Base-by-base conservation (phyloP, 2,797 vertebrate genomes). In the Hyperoplus lanceolatus region DNA sequence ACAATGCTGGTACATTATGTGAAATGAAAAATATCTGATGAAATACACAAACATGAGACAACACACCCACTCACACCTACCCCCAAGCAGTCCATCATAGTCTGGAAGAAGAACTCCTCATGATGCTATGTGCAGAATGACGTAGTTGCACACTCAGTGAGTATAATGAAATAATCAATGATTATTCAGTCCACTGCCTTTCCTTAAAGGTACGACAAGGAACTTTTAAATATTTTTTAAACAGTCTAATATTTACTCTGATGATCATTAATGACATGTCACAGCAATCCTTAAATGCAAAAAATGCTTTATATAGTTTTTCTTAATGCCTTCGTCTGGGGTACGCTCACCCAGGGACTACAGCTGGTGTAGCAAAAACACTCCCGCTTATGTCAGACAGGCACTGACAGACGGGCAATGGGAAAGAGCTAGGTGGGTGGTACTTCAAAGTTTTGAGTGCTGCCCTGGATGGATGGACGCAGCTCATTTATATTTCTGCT, bases 141-240 rank as follows among this genome's bases (percentile, higher is more conserved):
- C 68, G 5, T 46, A 57, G 74, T 76, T 62, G 60, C 21, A 16
- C 70, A 67, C 60, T 72, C 62, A 87, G 55, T 36, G 54, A 36
- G 72, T 70, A 64, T 89, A 87, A 90, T 90, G 84, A 82, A 61
- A 90, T 89, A 91, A 91, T 90, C 89, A 90, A 79, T 92, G 90
- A 90, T 64, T 86, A 38, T 85, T 83, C 70, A 81, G 72, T 88
- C 82, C 68, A 11, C 79, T 87, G 86, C 61, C 86, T 81, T 87
- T 81, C 81, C 64, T 80, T 59, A 36, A 88, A 29, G 29, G 29
- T 29, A 3, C 29, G 29, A 29, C 29, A 29, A 29, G 29, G 29
- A 29, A 29, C 29, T 29, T 29, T 3, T 29, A 29, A 29, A 29
- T 29, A 29, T 29, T 29, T 29, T 29, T 29, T 29, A 29, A 29